These are phyloP conservation scores for Oceanites oceanicus DNA, from an alignment of 2,113 vertebrate species.

Conservation along the genomic window DNA sequence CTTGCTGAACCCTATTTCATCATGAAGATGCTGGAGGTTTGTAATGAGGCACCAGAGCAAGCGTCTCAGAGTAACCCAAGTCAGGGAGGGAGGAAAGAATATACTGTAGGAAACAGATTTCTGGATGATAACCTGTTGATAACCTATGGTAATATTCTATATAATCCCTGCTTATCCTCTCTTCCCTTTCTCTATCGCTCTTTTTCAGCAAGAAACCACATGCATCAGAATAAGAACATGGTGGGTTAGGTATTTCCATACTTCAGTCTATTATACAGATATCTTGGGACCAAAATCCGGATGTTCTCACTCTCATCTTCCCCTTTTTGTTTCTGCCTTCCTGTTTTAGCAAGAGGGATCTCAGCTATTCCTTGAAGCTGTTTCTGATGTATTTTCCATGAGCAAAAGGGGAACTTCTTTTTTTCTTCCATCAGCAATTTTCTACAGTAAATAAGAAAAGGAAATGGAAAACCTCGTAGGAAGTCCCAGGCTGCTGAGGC, in stretches of 20 bases:
- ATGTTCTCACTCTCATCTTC: background rate
- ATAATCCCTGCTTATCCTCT: background rate
- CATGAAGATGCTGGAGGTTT: background rate
- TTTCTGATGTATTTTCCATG: background rate
- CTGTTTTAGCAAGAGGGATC: background rate
- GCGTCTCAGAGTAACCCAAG: background rate
- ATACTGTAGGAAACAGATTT: background rate
- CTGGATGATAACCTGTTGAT: background rate
- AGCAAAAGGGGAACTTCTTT: background rate
- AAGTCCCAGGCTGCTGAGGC: conserved; percentile 42
- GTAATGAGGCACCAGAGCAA: background rate
- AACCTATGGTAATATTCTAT: background rate
- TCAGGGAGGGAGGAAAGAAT: background rate
- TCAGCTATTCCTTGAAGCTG: background rate
- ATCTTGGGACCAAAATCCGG: background rate
- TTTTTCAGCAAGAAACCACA: background rate
- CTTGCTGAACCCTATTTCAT: no score
- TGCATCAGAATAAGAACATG: fast-evolving
- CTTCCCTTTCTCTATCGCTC: background rate
- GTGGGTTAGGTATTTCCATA: background rate
- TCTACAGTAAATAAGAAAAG: conserved; percentile 47
- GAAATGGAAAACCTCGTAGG: conserved; percentile 22
- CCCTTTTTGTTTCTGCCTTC: background rate
- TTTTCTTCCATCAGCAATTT: conserved; percentile 23
- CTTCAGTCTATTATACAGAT: background rate